Percentiles rank a stretch among this genome's conserved stretches.
Conservation (phyloP, 2,797 vertebrate species). For the Pogoniulus pusillus region DNA sequence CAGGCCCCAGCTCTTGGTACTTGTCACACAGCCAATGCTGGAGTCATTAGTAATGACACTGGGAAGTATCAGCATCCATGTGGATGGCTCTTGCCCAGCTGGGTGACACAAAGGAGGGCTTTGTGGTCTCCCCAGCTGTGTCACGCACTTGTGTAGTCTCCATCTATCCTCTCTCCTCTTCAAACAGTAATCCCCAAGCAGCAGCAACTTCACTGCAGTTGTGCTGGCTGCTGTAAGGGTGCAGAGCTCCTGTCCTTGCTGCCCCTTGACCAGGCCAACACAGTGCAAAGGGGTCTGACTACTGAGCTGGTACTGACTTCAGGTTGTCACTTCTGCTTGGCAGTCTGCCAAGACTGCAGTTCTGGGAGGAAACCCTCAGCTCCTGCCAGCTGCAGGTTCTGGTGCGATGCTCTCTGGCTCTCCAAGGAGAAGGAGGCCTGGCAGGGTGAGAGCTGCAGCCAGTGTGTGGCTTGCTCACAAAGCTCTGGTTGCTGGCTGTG, state of each 20-base stretch:
- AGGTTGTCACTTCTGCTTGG: not conserved
- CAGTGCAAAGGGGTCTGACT: not conserved
- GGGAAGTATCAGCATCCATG: not conserved
- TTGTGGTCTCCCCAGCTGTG: not conserved
- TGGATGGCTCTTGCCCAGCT: not conserved
- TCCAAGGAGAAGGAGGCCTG: not conserved
- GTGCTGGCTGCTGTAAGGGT: not conserved
- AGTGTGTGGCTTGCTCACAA: accelerated
- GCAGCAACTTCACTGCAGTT: accelerated
- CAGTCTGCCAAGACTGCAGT: not conserved
- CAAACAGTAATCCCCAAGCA: not conserved
- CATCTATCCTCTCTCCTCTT: not conserved
- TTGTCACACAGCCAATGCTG: accelerated
- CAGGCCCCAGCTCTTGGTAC: not conserved
- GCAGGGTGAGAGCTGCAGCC: not conserved
- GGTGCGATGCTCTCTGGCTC: no score
- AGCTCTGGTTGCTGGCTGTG: not conserved
- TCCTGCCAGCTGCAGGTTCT: not conserved
- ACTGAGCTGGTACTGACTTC: not conserved
- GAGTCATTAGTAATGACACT: not conserved
- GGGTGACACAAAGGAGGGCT: not conserved
- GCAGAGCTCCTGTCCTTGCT: not conserved
- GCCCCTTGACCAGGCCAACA: not conserved
- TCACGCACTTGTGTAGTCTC: no score
- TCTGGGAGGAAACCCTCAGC: not conserved